Evolutionary conservation across 2,888 invertebrate species (phyloP), one percentile per base, ranked within the genome.

Genomic region (Andrena hattorfiana): DNA sequence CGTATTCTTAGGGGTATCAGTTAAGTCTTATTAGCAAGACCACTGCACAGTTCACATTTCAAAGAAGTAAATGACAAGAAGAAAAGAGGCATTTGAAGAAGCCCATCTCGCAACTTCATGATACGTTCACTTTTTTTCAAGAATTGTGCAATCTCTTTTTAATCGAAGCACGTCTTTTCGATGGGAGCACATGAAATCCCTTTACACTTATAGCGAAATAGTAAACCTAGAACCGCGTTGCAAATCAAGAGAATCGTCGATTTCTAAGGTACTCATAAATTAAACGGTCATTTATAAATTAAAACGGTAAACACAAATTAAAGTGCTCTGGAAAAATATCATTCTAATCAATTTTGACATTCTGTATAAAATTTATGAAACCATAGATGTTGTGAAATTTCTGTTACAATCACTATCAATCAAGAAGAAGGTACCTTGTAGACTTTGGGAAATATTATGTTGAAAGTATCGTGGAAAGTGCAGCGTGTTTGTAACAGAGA

Each of bases 191-290:
- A 28, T 49, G 77, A 81, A 69, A 71, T 83, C 74, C 76, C 32
- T 74, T 68, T 66, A 49, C 70, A 35, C 60, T 85, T 68, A 79
- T 71, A 74, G 68, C 20, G 76, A 83, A 80, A 69, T 56, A 69
- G 71, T 83, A 79, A 74, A 77, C 69, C 69, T 69, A 67, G 28
- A 8, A 28, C 51, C 28, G 5, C 28, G 13, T 16, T 71, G 49
- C 23, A 51, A 54, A 67, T 77, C 48, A 10, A 71, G 7, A 42
- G 20, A 54, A 59, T 59, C 64, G 16, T 72, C 51, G 16, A 51
- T 60, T 51, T 77, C 20, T 26, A 26, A 7, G 59, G 26, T 2
- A n/a, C 16, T 54, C 60, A 32, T 75, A 77, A 71, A 35, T 7
- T 56, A 10, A 13, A 10, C 2, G 16, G 23, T 10, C 10, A 10